These are phyloP conservation scores for Acanthosoma haemorrhoidale DNA, from an alignment of 2,888 invertebrate genomes.

Conservation along the genomic window DNA sequence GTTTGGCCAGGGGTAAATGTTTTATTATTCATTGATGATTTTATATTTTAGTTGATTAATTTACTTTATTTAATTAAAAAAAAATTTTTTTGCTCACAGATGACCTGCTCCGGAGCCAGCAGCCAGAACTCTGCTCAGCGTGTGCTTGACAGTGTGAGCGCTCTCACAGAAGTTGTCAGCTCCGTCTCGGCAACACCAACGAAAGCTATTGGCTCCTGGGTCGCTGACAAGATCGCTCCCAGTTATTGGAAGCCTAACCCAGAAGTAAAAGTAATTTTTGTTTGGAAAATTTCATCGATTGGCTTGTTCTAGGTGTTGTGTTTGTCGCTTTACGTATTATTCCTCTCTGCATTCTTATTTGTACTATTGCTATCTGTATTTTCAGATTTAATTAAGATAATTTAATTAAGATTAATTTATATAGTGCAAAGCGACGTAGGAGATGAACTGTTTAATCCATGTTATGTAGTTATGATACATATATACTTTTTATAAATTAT, in stretches of 20 bases:
- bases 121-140: slow-evolving; percentile 57
- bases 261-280: slow-evolving; percentile 59
- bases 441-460: no score
- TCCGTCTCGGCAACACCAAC: slow-evolving; percentile 67
- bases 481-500: no score
- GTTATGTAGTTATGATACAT: no score
- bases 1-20: slow-evolving; percentile 60
- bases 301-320: background rate
- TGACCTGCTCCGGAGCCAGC: slow-evolving; percentile 28
- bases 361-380: no score
- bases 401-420: no score
- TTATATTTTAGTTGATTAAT: background rate
- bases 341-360: no score
- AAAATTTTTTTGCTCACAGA: slow-evolving; percentile 19
- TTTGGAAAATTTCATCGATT: background rate
- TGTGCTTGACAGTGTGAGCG: slow-evolving; percentile 60
- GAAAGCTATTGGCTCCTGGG: slow-evolving; percentile 61
- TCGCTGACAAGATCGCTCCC: slow-evolving; percentile 69
- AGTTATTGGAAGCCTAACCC: slow-evolving; percentile 74
- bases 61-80: no score
- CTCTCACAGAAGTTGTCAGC: slow-evolving; percentile 57
- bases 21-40: background rate
- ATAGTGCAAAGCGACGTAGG: no score
- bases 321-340: no score
- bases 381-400: no score